A percentile compares a stretch with the other conserved stretches of the same genome.
Evolutionary conservation across 2,888 invertebrate species (phyloP).

Genomic region (Tineola bisselliella): DNA sequence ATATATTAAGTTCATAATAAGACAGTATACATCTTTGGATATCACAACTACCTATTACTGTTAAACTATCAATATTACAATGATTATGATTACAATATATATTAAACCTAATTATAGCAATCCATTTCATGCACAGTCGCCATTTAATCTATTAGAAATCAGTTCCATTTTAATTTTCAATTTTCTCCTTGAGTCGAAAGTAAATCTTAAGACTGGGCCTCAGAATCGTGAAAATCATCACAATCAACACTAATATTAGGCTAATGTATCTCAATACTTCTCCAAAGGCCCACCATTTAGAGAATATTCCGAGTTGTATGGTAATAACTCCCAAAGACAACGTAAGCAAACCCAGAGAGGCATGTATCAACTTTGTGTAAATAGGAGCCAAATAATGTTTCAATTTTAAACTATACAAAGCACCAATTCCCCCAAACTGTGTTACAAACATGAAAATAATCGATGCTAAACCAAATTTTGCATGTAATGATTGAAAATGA

Average conservation of each 20-base stretch:
- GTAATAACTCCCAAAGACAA: conserved; percentile 49
- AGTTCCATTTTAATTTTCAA: conserved; percentile 26
- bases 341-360: conserved; percentile 46
- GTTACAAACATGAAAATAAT: conserved; percentile 47
- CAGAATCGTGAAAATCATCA: conserved; percentile 48
- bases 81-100: no score
- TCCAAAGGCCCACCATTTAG: conserved; percentile 51
- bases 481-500: conserved; percentile 50
- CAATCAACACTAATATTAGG: conserved; percentile 37
- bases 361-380: conserved; percentile 55
- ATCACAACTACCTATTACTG: not conserved
- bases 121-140: not conserved
- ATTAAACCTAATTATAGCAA: not conserved
- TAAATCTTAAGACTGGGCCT: conserved; percentile 56
- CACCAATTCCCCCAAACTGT: conserved; percentile 51
- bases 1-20: not conserved
- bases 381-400: conserved; percentile 55
- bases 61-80: not conserved
- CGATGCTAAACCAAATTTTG: conserved; percentile 53
- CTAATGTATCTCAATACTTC: conserved; percentile 42
- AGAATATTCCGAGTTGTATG: conserved; percentile 47
- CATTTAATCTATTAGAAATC: not conserved
- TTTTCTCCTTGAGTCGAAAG: conserved; percentile 53
- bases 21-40: not conserved
- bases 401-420: conserved; percentile 52